Conservation (phyloP, 2,113 vertebrate genomes). For the Alethe diademata region DNA sequence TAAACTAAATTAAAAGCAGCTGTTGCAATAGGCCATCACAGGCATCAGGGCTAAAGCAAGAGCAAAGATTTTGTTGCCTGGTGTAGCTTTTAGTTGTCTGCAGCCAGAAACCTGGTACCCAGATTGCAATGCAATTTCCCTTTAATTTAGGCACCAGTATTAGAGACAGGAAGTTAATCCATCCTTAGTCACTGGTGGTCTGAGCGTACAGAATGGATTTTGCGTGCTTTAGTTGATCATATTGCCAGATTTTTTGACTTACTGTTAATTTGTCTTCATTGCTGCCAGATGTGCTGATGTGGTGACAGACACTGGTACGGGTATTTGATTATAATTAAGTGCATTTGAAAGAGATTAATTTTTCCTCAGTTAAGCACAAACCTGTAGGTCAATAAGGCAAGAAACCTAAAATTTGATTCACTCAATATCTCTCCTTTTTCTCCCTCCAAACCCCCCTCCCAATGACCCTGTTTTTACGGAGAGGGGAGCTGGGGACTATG, state of each 20-base stretch:
- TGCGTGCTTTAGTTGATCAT: conserved; percentile 74
- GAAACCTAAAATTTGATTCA: conserved; percentile 30
- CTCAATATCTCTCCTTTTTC: not conserved
- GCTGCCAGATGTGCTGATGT: conserved; percentile 83
- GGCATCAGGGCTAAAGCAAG: not conserved
- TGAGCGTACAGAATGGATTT: conserved; percentile 75
- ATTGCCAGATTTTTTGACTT: conserved; percentile 77
- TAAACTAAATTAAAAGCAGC: conserved; percentile 63
- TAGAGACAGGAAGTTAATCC: conserved; percentile 81
- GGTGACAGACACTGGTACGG: conserved; percentile 72
- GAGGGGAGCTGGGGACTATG: not conserved
- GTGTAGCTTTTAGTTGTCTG: conserved; percentile 59
- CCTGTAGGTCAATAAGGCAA: conserved; percentile 27
- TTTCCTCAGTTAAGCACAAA: conserved; percentile 33
- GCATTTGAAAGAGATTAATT: conserved; percentile 52
- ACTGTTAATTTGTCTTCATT: conserved; percentile 81
- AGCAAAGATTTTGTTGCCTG: conserved; percentile 28
- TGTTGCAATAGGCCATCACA: conserved; percentile 17
- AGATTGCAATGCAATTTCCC: conserved; percentile 79
- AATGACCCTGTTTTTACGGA: not conserved
- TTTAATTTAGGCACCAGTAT: conserved; percentile 77
- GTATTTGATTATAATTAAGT: conserved; percentile 52
- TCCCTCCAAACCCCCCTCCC: fast-evolving
- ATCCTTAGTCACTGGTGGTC: conserved; percentile 78
- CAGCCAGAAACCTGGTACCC: conserved; percentile 71